Evolutionary conservation across 1,140 invertebrate genomes (phyloP), one percentile per base, ranked within the genome.

Genomic region (Drosophila takahashii): DNA sequence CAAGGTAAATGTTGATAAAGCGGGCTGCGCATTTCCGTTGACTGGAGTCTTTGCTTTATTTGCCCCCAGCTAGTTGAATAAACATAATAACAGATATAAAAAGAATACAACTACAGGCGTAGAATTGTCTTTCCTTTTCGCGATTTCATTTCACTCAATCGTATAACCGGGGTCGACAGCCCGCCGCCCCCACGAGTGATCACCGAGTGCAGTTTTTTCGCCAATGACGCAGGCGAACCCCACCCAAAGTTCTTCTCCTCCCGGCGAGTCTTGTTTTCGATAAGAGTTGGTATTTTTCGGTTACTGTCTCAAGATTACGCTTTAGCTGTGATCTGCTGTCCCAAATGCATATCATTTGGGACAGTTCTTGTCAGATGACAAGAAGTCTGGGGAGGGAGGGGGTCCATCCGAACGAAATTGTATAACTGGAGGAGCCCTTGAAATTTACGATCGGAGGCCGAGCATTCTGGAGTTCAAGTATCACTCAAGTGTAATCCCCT

Each of bases 1-100:
- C 70, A 74, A 74, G 45, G 70, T 37, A 77, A 77, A 77, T 69
- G 52, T 56, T 77, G 73, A 77, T 66, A 77, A 59, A 76, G 52
- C 65, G 72, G 47, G 48, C 74, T 86, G 81, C 81, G 81, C 83
- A 86, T 83, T 86, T 86, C 79, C 83, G 85, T 69, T 87, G 83
- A 76, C 83, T 77, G 22, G 27, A 64, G 73, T 70, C 61, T 81
- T 79, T 87, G 58, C 81, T 66, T 86, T 86, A 87, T 86, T 86
- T 86, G 71, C 61, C 50, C 51, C 59, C 62, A 45, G 57, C 69
- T 37, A 62, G 53, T 27, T 73, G 52, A 52, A 58, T 48, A 80
- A 61, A 50, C 47, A 50, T 15, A 16, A 50, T 32, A 15, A 3
- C 27, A 39, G 22, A 29, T 32, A 39, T 44, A 18, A 18, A 32